These are phyloP conservation scores for Orchestia grillus DNA, from an alignment of 1,140 invertebrate species.

Conservation along the genomic window DNA sequence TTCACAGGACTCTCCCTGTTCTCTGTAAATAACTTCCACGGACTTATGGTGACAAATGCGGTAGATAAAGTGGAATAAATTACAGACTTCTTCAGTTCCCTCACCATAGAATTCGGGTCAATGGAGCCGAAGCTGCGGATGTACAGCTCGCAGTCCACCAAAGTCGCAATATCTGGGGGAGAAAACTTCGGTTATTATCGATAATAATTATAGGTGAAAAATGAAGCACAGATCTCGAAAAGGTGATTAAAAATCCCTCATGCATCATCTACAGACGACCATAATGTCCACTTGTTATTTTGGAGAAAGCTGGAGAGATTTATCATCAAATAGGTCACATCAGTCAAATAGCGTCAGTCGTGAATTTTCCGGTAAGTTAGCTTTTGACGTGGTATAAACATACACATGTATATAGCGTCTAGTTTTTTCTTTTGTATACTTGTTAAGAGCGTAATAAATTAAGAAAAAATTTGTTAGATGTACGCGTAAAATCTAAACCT, in stretches of 20 bases:
- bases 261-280: too few species aligned
- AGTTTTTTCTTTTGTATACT: too few species aligned
- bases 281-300: too few species aligned
- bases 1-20: not conserved
- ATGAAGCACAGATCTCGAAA: not conserved
- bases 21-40: not conserved
- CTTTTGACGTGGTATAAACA: too few species aligned
- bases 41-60: not conserved
- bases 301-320: too few species aligned
- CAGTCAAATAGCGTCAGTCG: too few species aligned
- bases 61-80: not conserved
- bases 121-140: slow-evolving; percentile 75
- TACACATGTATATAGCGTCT: too few species aligned
- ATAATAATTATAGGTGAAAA: not conserved
- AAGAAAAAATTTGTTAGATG: too few species aligned
- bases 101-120: slow-evolving; percentile 74
- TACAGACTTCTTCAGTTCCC: slow-evolving; percentile 26
- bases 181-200: slow-evolving; percentile 23
- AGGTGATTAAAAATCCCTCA: not conserved
- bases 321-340: too few species aligned
- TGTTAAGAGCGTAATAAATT: too few species aligned
- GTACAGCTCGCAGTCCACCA: slow-evolving; percentile 73
- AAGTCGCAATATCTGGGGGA: slow-evolving; percentile 70
- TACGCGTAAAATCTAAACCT: too few species aligned
- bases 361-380: too few species aligned